Evolutionary conservation across 2,888 invertebrate species (phyloP), one percentile per base, ranked within the genome.

Genomic region (Brachyptera putata): DNA sequence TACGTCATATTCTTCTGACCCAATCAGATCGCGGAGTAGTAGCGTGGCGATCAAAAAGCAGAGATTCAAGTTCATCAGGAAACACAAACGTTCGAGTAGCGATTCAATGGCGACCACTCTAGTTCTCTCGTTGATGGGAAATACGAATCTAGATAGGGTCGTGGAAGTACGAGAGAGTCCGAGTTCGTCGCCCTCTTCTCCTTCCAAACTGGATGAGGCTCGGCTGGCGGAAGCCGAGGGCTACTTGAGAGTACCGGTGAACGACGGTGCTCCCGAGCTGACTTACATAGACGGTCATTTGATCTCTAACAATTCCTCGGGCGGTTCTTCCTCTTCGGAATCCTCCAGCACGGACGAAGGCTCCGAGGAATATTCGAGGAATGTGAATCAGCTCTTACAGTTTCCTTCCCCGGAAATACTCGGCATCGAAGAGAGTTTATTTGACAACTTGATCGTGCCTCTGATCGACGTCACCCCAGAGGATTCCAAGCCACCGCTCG

Each of bases 51-150:
- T 72, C 73, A 61, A 55, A 39, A 64, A 61, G 60, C 60, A 60
- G 53, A 62, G 58, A 30, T 34, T 60, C 3, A 60, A 56, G 30
- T 26, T 60, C 24, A 26, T 37, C 13, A 57, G 55, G 24, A 22
- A 46, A 22, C 63, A 64, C 49, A 58, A 62, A 50, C 61, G 67
- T 3, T 65, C 68, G 21, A 63, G 66, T 56, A 80, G 78, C 34
- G 79, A 80, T 66, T 80, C 82, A 1, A 84, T 87, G 80, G 85
- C 85, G 0, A 82, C 85, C 13, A 76, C 85, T 49, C 73, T 87
- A 16, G 85, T 86, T 7, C 77, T 83, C 63, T 85, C 85, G 1
- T 80, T 86, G 1, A 63, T 60, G 63, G 60, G 62, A 21, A 58
- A 50, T 37, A 58, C 56, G 22, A 53, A 34, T n/a, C 34, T 64